Percentiles rank a stretch among this genome's conserved stretches.
Conservation (phyloP, 2,797 vertebrate species). For the Chelon labrosus region DNA sequence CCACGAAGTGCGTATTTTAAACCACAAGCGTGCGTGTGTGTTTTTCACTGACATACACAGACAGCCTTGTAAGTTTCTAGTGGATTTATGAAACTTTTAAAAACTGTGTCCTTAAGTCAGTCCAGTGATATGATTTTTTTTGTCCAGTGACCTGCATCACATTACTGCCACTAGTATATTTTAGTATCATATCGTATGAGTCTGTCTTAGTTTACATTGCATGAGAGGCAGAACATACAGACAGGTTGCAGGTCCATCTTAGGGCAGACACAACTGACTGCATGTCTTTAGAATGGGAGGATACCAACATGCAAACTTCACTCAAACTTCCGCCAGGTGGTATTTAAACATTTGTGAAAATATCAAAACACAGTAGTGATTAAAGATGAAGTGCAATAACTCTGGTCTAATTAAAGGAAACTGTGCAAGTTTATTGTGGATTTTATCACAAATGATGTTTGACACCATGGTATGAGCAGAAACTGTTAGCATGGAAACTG, state of each 20-base stretch:
- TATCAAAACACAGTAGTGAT: not conserved
- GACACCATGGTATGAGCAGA: not conserved
- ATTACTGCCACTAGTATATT: not conserved
- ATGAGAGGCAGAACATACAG: not conserved
- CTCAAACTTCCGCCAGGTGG: not conserved
- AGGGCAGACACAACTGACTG: not conserved
- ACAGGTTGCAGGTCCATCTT: not conserved
- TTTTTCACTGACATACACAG: not conserved
- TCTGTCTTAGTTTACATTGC: not conserved
- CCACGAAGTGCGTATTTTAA: slow-evolving; percentile 29
- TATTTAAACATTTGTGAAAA: not conserved
- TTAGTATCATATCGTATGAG: slow-evolving; percentile 1
- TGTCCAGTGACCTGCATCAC: not conserved
- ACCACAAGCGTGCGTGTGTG: slow-evolving; percentile 39
- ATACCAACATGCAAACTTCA: slow-evolving; percentile 20
- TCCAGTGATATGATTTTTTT: not conserved
- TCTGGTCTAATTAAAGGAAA: not conserved
- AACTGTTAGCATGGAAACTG: not conserved
- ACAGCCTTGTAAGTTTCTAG: too few species aligned
- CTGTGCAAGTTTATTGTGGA: not conserved
- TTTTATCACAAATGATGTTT: not conserved
- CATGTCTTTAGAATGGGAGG: not conserved
- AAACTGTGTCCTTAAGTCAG: not conserved
- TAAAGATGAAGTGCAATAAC: not conserved
- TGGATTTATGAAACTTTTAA: not conserved